phyloP scores from a whole-genome alignment of 2,113 vertebrate genomes.

The Microcebus lehilahytsara region DNA sequence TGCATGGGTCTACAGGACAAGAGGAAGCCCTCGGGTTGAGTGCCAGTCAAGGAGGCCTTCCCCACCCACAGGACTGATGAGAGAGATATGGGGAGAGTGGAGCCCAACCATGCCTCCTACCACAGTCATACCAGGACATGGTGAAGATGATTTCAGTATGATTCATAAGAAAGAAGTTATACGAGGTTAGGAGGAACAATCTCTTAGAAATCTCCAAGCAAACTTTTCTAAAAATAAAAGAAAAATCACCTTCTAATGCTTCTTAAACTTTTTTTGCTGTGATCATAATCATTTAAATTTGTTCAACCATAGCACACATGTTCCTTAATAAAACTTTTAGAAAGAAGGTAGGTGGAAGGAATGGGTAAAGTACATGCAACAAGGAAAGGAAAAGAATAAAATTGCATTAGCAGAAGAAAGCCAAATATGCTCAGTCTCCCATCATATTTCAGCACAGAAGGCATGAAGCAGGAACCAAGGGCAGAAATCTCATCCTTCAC shows the following conservation, averaged over 20 bases:
- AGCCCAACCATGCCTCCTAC: background rate
- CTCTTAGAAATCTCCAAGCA: conserved; percentile 23
- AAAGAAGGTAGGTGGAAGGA: background rate
- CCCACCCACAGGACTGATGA: rapidly evolving
- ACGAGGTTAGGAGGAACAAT: background rate
- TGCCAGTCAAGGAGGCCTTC: background rate
- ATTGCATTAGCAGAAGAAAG: background rate
- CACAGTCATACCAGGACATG: background rate
- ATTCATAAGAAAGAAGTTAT: conserved; percentile 22
- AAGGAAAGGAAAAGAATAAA: background rate
- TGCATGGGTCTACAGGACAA: background rate
- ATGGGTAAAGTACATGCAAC: background rate
- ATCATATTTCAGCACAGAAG: background rate
- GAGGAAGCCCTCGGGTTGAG: background rate
- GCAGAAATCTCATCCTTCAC: rapidly evolving
- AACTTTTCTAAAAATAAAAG: background rate
- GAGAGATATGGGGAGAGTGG: rapidly evolving
- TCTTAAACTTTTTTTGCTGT: conserved; percentile 21
- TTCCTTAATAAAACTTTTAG: background rate
- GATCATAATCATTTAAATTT: background rate
- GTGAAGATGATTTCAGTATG: background rate
- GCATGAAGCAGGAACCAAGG: background rate
- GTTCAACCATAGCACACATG: background rate
- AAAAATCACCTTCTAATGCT: conserved; percentile 6
- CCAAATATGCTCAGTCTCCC: background rate